Evolutionary conservation across 2,113 vertebrate species (phyloP).

Genomic region (Pangasianodon hypophthalmus): DNA sequence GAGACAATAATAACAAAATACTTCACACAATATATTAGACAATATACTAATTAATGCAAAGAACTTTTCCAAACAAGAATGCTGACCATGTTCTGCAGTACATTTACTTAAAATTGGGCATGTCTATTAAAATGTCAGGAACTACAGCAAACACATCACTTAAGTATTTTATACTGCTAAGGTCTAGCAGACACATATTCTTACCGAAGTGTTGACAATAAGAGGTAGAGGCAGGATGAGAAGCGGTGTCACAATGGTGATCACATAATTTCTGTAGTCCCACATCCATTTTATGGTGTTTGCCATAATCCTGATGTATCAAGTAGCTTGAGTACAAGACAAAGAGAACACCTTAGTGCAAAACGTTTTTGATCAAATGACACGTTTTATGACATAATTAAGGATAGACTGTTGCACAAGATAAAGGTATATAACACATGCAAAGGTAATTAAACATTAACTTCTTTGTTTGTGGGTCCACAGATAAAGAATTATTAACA

Average conservation of each 20-base stretch:
- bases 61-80: not conserved
- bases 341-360: not conserved
- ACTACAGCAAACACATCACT: not conserved
- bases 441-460: slow-evolving; percentile 72
- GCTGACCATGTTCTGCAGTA: not conserved
- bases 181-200: slow-evolving; percentile 42
- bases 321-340: not conserved
- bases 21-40: not conserved
- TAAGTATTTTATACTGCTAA: not conserved
- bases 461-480: slow-evolving; percentile 45
- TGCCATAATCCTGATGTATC: not conserved
- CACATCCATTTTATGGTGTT: slow-evolving; percentile 61
- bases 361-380: not conserved
- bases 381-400: slow-evolving; percentile 11
- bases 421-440: slow-evolving; percentile 30
- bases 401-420: not conserved
- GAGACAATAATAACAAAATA: not conserved
- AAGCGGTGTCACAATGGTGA: slow-evolving; percentile 72
- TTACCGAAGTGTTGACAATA: slow-evolving; percentile 75
- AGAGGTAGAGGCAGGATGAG: slow-evolving; percentile 81
- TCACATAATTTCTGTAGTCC: slow-evolving; percentile 79
- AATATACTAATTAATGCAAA: not conserved
- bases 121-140: not conserved
- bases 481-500: slow-evolving; percentile 3
- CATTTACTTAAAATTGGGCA: not conserved